Evolutionary conservation across 2,797 vertebrate genomes (phyloP), one percentile per base, ranked within the genome.

Genomic region (Dicrostonyx torquatus): DNA sequence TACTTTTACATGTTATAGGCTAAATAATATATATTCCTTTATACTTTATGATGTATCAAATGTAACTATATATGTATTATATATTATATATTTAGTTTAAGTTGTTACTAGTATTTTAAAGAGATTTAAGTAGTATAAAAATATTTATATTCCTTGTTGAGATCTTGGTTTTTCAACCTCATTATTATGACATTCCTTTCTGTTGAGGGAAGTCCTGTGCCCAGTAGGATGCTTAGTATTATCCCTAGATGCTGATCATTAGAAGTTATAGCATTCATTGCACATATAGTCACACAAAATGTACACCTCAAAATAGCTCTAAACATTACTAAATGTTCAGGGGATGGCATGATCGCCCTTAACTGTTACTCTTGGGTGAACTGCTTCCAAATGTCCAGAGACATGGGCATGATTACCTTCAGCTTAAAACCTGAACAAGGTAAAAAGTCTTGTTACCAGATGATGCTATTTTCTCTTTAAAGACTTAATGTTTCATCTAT

Each of bases 121-220:
- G 64, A 80, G 37, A 90, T 80, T 72, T 66, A 85, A 95, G n/a
- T 79, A 55, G 14, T 53, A 70, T 58, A 77, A 88, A 88, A 92
- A 72, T 45, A 92, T 48, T 94, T 84, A 43, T 78, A 92, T 50
- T 90, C 43, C n/a, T 78, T 82, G 48, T 82, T 92, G 79, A 86
- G 48, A 72, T 10, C 40, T 92, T 50, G 3, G 14, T 29, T 45
- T 80, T 60, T 50, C n/a, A 77, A 15, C 11, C 10, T 89, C 5
- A 2, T 62, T 86, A 26, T 58, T 68, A 55, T 1, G 31, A 55
- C 26, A 73, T 55, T 37, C 24, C 24, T 95, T 73, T 60, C 15
- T 31, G 18, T 4, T 18, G 29, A 22, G 15, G 50, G 14, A 6
- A 43, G 40, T n/a, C 3, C 18, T 11, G 5, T 37, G 45, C 53